Evolutionary conservation across 1,140 invertebrate genomes (phyloP).

Genomic region (Hestina assimilis): DNA sequence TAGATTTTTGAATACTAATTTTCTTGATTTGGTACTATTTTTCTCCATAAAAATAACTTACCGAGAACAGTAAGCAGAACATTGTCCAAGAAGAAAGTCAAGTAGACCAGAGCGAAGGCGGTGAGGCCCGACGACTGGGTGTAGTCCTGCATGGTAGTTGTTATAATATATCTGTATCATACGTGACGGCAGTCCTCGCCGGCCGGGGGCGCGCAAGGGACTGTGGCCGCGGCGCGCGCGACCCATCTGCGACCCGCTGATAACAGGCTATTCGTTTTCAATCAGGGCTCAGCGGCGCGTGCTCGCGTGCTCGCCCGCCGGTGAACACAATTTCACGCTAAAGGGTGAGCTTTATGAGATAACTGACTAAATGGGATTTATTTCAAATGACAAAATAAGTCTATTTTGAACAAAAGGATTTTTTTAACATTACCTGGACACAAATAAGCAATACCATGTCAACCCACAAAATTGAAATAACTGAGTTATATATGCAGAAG

Average conservation of each 20-base stretch:
- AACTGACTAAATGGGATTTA: not conserved
- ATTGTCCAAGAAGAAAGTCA: conserved; percentile 87
- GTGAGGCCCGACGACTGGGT: conserved; percentile 22
- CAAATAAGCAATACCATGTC: no score
- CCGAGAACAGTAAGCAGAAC: conserved; percentile 88
- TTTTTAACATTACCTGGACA: no score
- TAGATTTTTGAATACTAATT: no score
- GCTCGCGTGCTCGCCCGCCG: no score
- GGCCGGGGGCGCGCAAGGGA: not conserved
- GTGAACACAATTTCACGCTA: conserved; percentile 49
- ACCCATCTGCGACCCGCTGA: conserved; percentile 31
- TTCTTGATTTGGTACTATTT: no score
- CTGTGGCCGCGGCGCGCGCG: conserved; percentile 18
- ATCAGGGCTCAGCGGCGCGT: conserved; percentile 49
- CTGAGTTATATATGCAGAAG: no score
- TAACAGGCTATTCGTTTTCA: conserved; percentile 46
- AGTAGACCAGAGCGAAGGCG: conserved; percentile 80
- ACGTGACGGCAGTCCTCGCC: conserved; percentile 1
- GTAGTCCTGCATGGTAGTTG: conserved; percentile 27
- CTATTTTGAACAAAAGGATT: no score
- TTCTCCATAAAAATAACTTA: conserved; percentile 71
- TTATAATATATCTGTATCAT: no score
- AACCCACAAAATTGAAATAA: no score
- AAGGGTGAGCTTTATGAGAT: conserved; percentile 26
- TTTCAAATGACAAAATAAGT: not conserved